A percentile compares a stretch with the other conserved stretches of the same genome.
Conservation (phyloP, 23 tunicate species). For the Aplidium turbinatum region DNA sequence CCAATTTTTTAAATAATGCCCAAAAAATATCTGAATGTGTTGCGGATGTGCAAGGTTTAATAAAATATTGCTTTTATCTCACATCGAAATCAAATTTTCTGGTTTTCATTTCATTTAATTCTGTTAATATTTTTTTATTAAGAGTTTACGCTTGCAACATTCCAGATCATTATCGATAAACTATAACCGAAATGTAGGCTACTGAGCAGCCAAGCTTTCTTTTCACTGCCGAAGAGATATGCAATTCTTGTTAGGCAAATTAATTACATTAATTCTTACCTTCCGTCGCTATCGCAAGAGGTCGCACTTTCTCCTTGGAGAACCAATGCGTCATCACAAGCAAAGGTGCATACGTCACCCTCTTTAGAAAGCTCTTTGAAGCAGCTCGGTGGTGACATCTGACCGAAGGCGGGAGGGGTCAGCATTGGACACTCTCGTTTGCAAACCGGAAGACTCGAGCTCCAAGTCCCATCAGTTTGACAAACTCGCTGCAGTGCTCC, state of each 20-base stretch:
- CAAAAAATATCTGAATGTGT: too few species aligned
- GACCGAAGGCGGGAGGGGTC: conserved; percentile 14
- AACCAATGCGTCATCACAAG: conserved; percentile 20
- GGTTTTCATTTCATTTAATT: too few species aligned
- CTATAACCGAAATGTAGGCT: too few species aligned
- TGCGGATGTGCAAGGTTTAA: too few species aligned
- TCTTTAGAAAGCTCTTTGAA: neutral
- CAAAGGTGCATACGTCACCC: conserved; percentile 50
- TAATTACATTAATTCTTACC: conserved; percentile 21
- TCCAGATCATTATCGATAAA: too few species aligned
- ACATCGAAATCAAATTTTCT: neutral
- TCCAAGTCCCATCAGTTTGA: conserved; percentile 49
- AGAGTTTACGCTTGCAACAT: too few species aligned
- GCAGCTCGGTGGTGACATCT: conserved; percentile 8
- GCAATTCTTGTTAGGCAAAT: too few species aligned
- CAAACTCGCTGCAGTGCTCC: conserved; percentile 30
- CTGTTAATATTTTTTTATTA: too few species aligned
- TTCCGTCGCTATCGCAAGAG: conserved; percentile 56
- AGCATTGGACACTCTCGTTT: conserved; percentile 28
- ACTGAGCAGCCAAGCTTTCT: too few species aligned
- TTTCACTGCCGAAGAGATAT: too few species aligned
- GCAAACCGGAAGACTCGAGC: conserved; percentile 36
- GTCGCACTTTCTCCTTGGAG: conserved; percentile 47
- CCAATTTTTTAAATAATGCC: too few species aligned
- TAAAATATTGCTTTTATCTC: neutral